phyloP scores from a whole-genome alignment of 2,113 vertebrate species.

The Psephotus haematonotus region DNA sequence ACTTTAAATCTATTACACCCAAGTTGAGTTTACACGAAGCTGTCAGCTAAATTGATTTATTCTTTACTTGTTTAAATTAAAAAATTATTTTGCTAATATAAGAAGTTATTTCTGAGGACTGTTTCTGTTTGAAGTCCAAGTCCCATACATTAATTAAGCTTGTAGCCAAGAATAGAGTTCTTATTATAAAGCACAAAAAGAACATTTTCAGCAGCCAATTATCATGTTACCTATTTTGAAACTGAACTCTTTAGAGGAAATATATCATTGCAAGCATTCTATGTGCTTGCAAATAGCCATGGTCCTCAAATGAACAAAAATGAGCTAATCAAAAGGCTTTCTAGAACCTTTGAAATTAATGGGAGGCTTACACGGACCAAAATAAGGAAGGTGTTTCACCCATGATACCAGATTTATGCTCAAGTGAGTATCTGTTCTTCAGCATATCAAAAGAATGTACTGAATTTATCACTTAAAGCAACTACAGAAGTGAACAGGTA shows the following conservation, averaged over 20 bases:
- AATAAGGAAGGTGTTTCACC: not conserved
- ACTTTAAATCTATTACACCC: not conserved
- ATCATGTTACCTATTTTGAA: slow-evolving; percentile 35
- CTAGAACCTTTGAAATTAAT: not conserved
- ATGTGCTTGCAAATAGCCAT: not conserved
- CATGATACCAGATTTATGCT: not conserved
- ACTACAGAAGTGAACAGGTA: not conserved
- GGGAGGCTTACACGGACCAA: not conserved
- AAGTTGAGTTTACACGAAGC: not conserved
- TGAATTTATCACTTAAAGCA: not conserved
- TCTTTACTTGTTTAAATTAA: slow-evolving; percentile 5
- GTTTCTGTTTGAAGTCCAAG: slow-evolving; percentile 44
- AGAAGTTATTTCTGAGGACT: slow-evolving; percentile 5
- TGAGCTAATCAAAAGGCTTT: not conserved
- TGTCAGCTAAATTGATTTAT: slow-evolving; percentile 10
- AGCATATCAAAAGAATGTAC: not conserved
- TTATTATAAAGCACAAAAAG: slow-evolving; percentile 23
- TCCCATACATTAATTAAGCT: slow-evolving; percentile 31
- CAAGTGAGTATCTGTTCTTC: not conserved
- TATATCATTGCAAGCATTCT: not conserved
- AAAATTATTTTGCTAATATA: slow-evolving; percentile 3
- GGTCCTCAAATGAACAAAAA: not conserved
- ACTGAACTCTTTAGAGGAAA: not conserved
- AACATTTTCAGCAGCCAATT: slow-evolving; percentile 4
- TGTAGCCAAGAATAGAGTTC: not conserved